A percentile compares a stretch with the other conserved stretches of the same genome.
These are phyloP conservation scores for Byasa hedistus DNA, from an alignment of 2,888 invertebrate species.

Conservation along the genomic window DNA sequence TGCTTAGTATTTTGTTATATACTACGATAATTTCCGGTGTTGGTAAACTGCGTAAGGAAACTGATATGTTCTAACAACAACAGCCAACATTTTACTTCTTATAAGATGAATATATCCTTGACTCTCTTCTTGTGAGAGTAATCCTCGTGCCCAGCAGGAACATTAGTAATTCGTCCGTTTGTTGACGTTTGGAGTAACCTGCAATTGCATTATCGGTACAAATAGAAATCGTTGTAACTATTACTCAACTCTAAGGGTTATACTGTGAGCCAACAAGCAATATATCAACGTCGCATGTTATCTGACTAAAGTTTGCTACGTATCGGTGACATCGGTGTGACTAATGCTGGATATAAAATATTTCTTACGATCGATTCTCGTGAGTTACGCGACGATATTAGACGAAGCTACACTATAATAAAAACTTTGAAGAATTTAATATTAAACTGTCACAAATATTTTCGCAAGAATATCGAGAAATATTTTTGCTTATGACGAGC, in stretches of 20 bases:
- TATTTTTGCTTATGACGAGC: too few species aligned
- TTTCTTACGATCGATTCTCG: neutral
- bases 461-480: too few species aligned
- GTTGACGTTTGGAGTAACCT: too few species aligned
- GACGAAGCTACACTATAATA: neutral
- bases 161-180: too few species aligned
- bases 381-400: neutral
- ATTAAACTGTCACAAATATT: neutral
- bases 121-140: too few species aligned
- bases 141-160: too few species aligned
- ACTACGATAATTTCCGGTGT: too few species aligned
- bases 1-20: too few species aligned
- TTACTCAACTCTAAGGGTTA: conserved; percentile 12
- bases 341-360: conserved; percentile 1
- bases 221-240: conserved; percentile 7
- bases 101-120: too few species aligned
- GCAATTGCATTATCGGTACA: neutral
- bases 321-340: conserved; percentile 17
- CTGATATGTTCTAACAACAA: too few species aligned
- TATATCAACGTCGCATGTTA: conserved; percentile 25
- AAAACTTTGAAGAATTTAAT: conserved; percentile 2
- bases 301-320: conserved; percentile 23
- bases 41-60: too few species aligned
- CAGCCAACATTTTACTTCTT: too few species aligned
- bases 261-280: conserved; percentile 22